phyloP scores from a whole-genome alignment of 2,113 vertebrate species.

The Ptilorrhoa leucosticta region DNA sequence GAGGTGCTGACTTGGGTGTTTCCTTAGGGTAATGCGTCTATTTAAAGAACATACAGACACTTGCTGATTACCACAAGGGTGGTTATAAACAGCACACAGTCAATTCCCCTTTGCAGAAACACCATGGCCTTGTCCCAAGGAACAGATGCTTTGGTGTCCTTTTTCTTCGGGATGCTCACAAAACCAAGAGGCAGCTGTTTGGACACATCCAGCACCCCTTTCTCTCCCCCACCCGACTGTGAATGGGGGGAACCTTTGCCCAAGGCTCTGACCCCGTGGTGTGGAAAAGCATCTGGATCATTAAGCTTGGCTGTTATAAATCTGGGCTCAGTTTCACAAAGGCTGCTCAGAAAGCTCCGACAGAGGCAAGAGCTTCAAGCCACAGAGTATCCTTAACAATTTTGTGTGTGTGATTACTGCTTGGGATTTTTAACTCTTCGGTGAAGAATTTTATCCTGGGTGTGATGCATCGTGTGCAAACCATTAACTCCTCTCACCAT shows the following conservation, averaged over 20 bases:
- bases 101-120: constrained; percentile 3
- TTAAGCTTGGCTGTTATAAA: background rate
- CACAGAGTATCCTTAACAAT: background rate
- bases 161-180: background rate
- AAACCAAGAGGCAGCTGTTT: background rate
- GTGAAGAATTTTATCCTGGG: constrained; percentile 1
- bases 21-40: constrained; percentile 30
- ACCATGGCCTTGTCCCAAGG: background rate
- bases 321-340: background rate
- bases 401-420: background rate
- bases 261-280: background rate
- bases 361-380: background rate
- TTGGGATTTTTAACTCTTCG: background rate
- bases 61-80: background rate
- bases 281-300: background rate
- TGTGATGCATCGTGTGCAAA: constrained; percentile 25
- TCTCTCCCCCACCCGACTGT: background rate
- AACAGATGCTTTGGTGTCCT: background rate
- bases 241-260: background rate
- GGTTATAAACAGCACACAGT: background rate
- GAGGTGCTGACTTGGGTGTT: constrained; percentile 58
- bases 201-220: background rate
- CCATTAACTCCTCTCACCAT: background rate
- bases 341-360: background rate
- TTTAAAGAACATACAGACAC: constrained; percentile 35